phyloP scores from a whole-genome alignment of 2,888 invertebrate genomes.

The Sminthurides aquaticus region DNA sequence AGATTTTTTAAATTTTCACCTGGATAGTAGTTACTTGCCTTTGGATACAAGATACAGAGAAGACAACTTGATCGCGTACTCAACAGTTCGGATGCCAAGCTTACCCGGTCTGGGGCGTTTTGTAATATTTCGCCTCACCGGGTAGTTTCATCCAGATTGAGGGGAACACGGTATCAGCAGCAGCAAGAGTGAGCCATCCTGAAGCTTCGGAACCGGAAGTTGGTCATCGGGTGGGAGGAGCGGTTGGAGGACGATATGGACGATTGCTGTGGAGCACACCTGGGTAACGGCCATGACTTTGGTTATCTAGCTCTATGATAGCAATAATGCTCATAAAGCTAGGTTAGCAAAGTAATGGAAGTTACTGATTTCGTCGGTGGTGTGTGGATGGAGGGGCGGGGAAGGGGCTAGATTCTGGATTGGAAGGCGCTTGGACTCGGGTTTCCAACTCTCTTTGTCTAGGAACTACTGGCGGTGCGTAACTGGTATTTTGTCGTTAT shows the following conservation, averaged over 20 bases:
- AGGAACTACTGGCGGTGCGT: constrained; percentile 44
- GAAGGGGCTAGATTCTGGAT: no score
- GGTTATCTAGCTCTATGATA: constrained; percentile 43
- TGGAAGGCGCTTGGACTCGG: constrained; percentile 4
- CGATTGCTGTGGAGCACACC: neutral
- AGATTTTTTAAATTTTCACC: neutral
- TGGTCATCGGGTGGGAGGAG: no score
- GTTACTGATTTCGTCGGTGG: constrained; percentile 10
- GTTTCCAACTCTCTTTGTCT: constrained; percentile 40
- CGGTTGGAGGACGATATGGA: neutral
- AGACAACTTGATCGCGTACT: constrained; percentile 1
- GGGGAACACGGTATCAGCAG: constrained; percentile 13
- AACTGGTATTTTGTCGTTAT: constrained; percentile 40
- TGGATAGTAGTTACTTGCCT: no score
- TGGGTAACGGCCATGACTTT: constrained; percentile 31
- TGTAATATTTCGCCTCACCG: constrained; percentile 36
- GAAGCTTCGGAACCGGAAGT: neutral
- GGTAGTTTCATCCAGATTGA: constrained; percentile 43
- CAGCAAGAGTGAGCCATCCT: no score
- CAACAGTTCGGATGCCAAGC: constrained; percentile 22
- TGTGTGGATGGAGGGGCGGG: neutral
- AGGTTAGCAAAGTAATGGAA: constrained; percentile 43
- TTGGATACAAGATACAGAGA: no score
- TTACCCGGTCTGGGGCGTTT: constrained; percentile 33
- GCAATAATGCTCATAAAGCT: constrained; percentile 38